A percentile compares a stretch with the other conserved stretches of the same genome.
Evolutionary conservation across 2,797 vertebrate genomes (phyloP).

Genomic region (Macropodus opercularis): DNA sequence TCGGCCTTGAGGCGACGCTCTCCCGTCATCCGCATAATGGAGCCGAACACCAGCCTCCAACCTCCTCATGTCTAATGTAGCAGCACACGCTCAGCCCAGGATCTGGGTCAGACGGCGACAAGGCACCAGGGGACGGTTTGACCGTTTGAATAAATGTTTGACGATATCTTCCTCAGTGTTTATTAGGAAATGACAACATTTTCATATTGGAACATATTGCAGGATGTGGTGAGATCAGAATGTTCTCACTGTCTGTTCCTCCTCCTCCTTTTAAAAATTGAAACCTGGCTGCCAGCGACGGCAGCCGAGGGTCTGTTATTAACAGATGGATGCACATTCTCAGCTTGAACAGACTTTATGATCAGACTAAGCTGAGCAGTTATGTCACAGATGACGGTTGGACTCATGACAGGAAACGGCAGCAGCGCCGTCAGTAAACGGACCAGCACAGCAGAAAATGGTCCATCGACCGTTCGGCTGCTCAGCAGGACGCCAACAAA

Average conservation of each 20-base stretch:
- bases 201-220: no score
- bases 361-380: conserved; percentile 7
- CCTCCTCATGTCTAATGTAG: conserved; percentile 56
- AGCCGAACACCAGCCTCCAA: conserved; percentile 56
- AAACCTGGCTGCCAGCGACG: background rate
- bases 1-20: no score
- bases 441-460: background rate
- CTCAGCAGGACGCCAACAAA: background rate
- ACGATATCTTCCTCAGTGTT: no score
- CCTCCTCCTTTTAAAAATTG: background rate
- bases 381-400: conserved; percentile 30
- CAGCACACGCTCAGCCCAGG: conserved; percentile 38
- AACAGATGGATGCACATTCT: background rate
- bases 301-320: no score
- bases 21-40: conserved; percentile 54
- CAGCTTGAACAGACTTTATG: background rate
- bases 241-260: background rate
- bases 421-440: background rate
- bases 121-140: conserved; percentile 4
- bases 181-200: no score
- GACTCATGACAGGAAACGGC: conserved; percentile 1
- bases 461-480: background rate
- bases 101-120: conserved; percentile 64
- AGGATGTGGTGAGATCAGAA: no score
- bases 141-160: conserved; percentile 22